phyloP scores from a whole-genome alignment of 2,797 vertebrate species.

The Pachyuromys duprasi region DNA sequence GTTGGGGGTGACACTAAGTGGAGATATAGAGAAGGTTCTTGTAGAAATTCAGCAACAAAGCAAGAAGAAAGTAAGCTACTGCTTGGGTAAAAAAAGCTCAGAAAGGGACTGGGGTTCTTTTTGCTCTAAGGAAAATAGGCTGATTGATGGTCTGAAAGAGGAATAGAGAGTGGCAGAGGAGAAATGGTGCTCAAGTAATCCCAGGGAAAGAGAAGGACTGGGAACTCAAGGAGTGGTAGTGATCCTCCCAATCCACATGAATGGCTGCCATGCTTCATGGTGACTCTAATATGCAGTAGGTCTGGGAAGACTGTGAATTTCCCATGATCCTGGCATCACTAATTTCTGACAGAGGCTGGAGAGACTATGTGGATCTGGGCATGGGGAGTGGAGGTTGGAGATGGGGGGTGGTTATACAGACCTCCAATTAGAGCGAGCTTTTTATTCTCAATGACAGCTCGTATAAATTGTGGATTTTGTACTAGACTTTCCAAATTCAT shows the following conservation, averaged over 20 bases:
- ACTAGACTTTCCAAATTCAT: neutral
- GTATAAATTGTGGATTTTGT: neutral
- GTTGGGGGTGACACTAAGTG: neutral
- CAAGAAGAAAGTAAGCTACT: neutral
- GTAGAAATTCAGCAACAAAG: neutral
- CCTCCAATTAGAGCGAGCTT: neutral
- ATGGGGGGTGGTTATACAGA: neutral
- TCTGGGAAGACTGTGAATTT: neutral
- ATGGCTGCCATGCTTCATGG: accelerated
- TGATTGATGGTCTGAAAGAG: neutral
- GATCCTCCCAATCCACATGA: neutral
- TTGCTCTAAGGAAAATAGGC: neutral
- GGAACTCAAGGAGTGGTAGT: accelerated
- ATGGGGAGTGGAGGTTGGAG: neutral
- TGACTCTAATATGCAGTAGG: neutral
- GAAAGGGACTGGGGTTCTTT: neutral
- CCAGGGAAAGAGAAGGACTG: neutral
- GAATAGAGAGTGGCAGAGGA: neutral
- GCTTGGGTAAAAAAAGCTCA: neutral
- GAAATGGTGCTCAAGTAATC: neutral
- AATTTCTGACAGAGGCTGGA: neutral
- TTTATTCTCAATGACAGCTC: neutral
- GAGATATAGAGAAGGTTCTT: neutral
- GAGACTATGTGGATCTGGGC: neutral
- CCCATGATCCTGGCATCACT: neutral